phyloP scores from a whole-genome alignment of 2,797 vertebrate species.

The Amphiprion clarkii region DNA sequence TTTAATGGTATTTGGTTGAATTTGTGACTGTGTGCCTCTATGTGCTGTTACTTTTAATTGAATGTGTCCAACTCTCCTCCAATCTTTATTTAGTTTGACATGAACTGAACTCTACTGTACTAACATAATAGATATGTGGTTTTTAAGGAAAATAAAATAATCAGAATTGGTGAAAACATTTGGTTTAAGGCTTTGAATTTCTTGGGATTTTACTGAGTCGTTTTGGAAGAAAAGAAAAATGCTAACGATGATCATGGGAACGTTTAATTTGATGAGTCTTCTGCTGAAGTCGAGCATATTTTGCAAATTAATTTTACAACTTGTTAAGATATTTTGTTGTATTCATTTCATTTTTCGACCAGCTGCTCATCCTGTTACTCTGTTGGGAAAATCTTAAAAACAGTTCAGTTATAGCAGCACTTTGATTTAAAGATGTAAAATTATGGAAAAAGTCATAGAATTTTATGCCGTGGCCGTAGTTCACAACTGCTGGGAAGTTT shows the following conservation, averaged over 20 bases:
- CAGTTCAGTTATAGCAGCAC: conserved; percentile 2
- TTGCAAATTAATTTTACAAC: conserved; percentile 20
- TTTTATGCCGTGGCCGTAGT: conserved; percentile 20
- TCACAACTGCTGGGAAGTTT: conserved; percentile 17
- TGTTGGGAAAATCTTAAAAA: not conserved
- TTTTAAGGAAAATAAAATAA: conserved; percentile 75
- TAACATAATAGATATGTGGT: conserved; percentile 59
- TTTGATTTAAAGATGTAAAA: conserved; percentile 28
- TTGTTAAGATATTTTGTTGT: conserved; percentile 21
- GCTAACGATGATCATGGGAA: not conserved
- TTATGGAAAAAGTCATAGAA: conserved; percentile 1
- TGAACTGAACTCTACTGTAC: conserved; percentile 51
- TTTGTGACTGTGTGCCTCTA: conserved; percentile 52
- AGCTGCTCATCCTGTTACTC: not conserved
- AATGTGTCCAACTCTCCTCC: conserved; percentile 40
- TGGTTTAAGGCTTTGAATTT: conserved; percentile 17
- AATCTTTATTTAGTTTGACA: conserved; percentile 63
- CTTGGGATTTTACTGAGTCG: not conserved
- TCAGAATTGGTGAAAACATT: conserved; percentile 39
- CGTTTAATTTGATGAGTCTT: not conserved
- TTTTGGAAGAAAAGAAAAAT: conserved; percentile 2
- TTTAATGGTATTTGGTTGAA: conserved; percentile 20
- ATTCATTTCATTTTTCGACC: conserved; percentile 20
- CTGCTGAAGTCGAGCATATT: conserved; percentile 16
- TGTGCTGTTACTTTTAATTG: conserved; percentile 60